Evolutionary conservation across 2,113 vertebrate species (phyloP), one percentile per base, ranked within the genome.

Genomic region (Halichoerus grypus): DNA sequence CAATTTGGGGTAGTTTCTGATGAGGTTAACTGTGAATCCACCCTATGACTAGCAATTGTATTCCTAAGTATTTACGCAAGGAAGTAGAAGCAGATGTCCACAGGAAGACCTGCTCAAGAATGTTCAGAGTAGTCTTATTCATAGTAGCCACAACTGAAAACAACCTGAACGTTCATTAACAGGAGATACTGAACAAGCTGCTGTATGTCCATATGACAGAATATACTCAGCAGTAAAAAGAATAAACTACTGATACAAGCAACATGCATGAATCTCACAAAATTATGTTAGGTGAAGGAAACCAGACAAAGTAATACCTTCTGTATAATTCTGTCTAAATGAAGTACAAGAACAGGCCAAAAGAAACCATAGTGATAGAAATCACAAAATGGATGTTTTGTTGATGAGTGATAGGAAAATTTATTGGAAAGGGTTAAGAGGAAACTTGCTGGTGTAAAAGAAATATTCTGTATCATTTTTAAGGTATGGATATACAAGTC

Each of bases 111-210:
- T 49, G 53, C 77, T 81, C 0, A 31, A 91, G 57, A 82, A 63
- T 72, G 22, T 74, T 61, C 42, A 65, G 18, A 94, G 33, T 36
- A 82, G 53, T 91, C 28, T 86, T 83, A 72, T 22, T 91, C 53
- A 89, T 79, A 61, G 69, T 86, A 81, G 69, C 16, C 16, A 91
- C 51, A 84, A 95, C 13, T 61, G 69, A 39, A 95, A 94, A 87
- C 3, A 80, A 55, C 4, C 21, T 7, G 59, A 87, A 55, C 77
- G 49, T 82, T 55, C 49, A 72, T 74, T 84, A 96, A 63, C 22
- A 83, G 55, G 22, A 89, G 53, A 82, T 31, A 46, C 24, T 88
- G 49, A 77, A 55, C 24, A 91, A 90, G 24, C 3, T 61, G n/a
- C 42, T 71, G 2, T 79, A 33, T 74, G 4, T 80, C 14, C 55